A percentile compares a stretch with the other conserved stretches of the same genome.
Evolutionary conservation across 2,113 vertebrate species (phyloP).

Genomic region (Salvelinus namaycush): DNA sequence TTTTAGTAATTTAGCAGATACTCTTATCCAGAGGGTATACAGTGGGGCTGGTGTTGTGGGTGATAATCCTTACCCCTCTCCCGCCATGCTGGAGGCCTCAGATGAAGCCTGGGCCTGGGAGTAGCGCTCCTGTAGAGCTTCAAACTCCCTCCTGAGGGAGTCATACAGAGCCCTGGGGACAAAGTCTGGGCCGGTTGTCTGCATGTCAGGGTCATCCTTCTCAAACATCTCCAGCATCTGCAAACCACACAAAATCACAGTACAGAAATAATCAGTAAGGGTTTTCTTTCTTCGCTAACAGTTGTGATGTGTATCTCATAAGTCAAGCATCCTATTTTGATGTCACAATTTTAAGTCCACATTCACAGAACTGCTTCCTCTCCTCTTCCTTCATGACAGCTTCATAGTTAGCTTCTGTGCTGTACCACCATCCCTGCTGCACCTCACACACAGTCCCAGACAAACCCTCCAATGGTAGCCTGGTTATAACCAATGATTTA

Average conservation of each 20-base stretch:
- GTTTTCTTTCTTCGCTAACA: no score
- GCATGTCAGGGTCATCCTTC: constrained; percentile 79
- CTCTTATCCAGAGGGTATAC: constrained; percentile 20
- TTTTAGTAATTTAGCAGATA: constrained; percentile 3
- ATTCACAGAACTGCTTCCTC: background rate
- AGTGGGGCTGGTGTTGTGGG: background rate
- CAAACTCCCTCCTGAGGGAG: constrained; percentile 81
- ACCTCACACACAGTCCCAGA: background rate
- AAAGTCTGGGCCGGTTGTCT: constrained; percentile 61
- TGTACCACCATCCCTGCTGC: background rate
- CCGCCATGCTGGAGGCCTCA: constrained; percentile 51
- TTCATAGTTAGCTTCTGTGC: background rate
- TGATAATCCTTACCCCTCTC: constrained; percentile 39
- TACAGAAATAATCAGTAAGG: background rate
- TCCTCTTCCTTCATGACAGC: background rate
- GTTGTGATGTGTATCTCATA: background rate
- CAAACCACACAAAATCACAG: background rate
- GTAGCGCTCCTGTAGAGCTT: constrained; percentile 76
- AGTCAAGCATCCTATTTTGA: background rate
- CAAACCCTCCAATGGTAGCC: background rate
- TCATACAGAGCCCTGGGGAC: constrained; percentile 80
- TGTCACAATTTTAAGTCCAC: background rate
- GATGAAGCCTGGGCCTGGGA: constrained; percentile 54
- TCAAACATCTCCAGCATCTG: constrained; percentile 93
- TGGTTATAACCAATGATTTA: no score